Evolutionary conservation across 2,888 invertebrate species (phyloP), one percentile per base, ranked within the genome.

Genomic region (Trichogramma dendrolimi): DNA sequence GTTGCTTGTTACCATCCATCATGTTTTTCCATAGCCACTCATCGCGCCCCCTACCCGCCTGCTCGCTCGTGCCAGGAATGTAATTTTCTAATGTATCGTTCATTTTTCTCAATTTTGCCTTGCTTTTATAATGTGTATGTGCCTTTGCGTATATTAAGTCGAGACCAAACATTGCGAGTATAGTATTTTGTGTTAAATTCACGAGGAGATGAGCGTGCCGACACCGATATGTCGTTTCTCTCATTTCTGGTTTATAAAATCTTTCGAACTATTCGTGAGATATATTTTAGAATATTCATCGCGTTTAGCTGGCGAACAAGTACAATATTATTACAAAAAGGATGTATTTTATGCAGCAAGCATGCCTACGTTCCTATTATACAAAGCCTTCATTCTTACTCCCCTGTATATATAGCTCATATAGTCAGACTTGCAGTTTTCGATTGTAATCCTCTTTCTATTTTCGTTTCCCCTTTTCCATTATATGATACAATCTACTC

Each of bases 121-220:
- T 27, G 27, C 27, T 27, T 27, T 27, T 27, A 27, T 27, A 27
- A 27, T 27, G 27, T 27, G 27, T 27, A 27, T 27, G 27, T 27
- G 27, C 27, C 27, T 27, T 27, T 3, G 27, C 27, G 27, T 27
- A 48, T 48, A 48, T 48, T 48, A 48, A 48, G 11, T 14, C 11
- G 27, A 48, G 27, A 48, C 6, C 46, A 46, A 48, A 27, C 48
- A 14, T 8, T 2, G 47, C 47, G 46, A 4, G 8, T 10, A 48
- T 54, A 59, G 46, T 63, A 60, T 63, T 63, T 63, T 63, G 58
- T 63, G 60, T 58, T 63, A 60, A 60, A 63, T 58, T 47, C 47
- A 40, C 27, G 49, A 41, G 14, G 44, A 58, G 44, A 43, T 50
- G 58, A 51, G 55, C 48, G 14, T 3, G 53, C 27, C 4, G 11